phyloP scores from a whole-genome alignment of 2,113 vertebrate species.

The Empidonax alnorum region DNA sequence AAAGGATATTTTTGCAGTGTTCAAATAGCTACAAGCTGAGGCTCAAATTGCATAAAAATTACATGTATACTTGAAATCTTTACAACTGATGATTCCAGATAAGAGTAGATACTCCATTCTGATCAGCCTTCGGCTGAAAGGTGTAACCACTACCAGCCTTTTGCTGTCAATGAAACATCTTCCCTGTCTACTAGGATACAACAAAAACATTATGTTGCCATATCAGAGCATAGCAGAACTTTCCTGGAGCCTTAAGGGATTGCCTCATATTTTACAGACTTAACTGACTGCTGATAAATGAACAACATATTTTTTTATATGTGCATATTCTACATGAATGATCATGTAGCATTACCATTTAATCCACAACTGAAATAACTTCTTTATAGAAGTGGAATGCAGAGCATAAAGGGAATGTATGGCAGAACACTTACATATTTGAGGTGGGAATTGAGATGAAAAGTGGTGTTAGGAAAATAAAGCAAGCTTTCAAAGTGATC shows the following conservation, averaged over 20 bases:
- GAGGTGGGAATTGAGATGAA: slow-evolving; percentile 16
- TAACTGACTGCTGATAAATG: slow-evolving; percentile 54
- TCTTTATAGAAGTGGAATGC: neutral
- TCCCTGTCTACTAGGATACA: slow-evolving; percentile 36
- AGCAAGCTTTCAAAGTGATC: neutral
- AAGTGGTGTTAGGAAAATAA: neutral
- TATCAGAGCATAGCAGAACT: slow-evolving; percentile 24
- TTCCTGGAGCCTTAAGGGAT: slow-evolving; percentile 49
- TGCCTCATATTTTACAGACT: slow-evolving; percentile 42
- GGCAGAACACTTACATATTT: neutral
- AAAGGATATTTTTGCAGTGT: slow-evolving; percentile 40
- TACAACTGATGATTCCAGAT: slow-evolving; percentile 67
- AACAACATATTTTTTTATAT: slow-evolving; percentile 5
- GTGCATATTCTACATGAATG: slow-evolving; percentile 42
- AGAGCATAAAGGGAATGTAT: neutral
- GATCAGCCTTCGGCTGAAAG: slow-evolving; percentile 65
- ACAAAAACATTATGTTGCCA: slow-evolving; percentile 49
- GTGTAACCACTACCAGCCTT: slow-evolving; percentile 42
- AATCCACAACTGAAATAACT: slow-evolving; percentile 29
- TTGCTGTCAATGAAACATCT: slow-evolving; percentile 56
- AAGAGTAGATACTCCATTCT: slow-evolving; percentile 31
- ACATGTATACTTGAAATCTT: slow-evolving; percentile 66
- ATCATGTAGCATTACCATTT: slow-evolving; percentile 39
- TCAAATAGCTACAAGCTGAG: slow-evolving; percentile 41
- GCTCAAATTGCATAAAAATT: slow-evolving; percentile 66